Percentiles rank a stretch among this genome's conserved stretches.
These are phyloP conservation scores for Chiropotes sagulatus DNA, from an alignment of 2,797 vertebrate genomes.

Conservation along the genomic window DNA sequence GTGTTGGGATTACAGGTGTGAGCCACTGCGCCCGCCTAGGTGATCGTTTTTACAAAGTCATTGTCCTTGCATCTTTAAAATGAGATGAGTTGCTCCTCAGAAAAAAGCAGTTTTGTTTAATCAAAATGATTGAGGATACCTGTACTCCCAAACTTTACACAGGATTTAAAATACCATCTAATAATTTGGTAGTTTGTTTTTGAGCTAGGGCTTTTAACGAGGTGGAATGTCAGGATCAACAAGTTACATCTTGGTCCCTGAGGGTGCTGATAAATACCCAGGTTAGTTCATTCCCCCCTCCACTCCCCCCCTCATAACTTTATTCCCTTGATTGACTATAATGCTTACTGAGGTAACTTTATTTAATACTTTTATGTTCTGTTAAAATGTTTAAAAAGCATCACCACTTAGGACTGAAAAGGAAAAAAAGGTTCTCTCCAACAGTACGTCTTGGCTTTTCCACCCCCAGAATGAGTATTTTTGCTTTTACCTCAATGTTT, in stretches of 20 bases:
- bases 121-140: neutral
- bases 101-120: constrained; percentile 34
- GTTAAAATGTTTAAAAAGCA: constrained; percentile 8
- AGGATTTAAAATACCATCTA: neutral
- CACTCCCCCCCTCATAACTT: neutral
- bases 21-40: too few relatives aligned
- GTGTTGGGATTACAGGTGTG: too few relatives aligned
- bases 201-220: constrained; percentile 34
- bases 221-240: neutral
- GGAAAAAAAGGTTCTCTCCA: neutral
- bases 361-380: constrained; percentile 27
- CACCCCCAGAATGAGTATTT: constrained; percentile 19
- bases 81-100: neutral
- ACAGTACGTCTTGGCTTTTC: neutral
- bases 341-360: constrained; percentile 20
- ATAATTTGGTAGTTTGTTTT: constrained; percentile 10
- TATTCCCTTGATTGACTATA: constrained; percentile 7
- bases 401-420: constrained; percentile 24
- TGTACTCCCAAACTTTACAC: neutral
- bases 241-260: neutral
- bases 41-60: neutral
- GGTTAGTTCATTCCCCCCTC: neutral
- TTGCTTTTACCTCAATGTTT: neutral
- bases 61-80: constrained; percentile 4
- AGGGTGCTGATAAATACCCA: neutral